Percentiles rank a stretch among this genome's conserved stretches.
Evolutionary conservation across 2,113 vertebrate genomes (phyloP).

Genomic region (Rhodinocichla rosea): DNA sequence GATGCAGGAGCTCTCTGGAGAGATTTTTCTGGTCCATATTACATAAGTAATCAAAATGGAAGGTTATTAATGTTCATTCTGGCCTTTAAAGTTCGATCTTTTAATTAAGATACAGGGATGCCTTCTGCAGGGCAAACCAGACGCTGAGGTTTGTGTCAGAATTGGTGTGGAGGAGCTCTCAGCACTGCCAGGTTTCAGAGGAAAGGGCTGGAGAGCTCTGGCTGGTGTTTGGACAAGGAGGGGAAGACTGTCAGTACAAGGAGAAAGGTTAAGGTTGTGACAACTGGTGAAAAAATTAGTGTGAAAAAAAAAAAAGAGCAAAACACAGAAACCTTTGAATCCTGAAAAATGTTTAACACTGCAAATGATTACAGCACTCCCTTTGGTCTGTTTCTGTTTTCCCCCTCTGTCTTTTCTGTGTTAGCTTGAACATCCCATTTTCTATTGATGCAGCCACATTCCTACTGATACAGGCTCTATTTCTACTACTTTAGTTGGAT

Average conservation of each 20-base stretch:
- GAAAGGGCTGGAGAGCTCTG: neutral
- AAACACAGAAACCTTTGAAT: neutral
- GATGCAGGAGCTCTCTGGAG: neutral
- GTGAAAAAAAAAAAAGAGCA: neutral
- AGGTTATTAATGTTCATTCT: neutral
- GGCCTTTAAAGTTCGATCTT: slow-evolving; percentile 7
- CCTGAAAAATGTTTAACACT: neutral
- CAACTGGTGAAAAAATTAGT: neutral
- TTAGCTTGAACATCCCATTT: neutral
- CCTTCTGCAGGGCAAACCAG: neutral
- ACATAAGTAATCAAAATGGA: neutral
- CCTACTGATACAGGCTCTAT: neutral
- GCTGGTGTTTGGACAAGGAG: neutral
- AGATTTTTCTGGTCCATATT: neutral
- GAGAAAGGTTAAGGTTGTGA: neutral
- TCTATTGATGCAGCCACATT: neutral
- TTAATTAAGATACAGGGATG: neutral
- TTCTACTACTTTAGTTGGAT: neutral
- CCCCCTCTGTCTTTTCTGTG: neutral
- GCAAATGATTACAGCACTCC: neutral
- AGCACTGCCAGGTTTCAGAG: neutral
- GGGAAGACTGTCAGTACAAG: neutral
- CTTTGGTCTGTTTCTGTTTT: neutral
- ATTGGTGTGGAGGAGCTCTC: neutral
- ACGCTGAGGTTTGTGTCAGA: neutral